phyloP scores from a whole-genome alignment of 1,140 invertebrate species.

The Diprion similis region DNA sequence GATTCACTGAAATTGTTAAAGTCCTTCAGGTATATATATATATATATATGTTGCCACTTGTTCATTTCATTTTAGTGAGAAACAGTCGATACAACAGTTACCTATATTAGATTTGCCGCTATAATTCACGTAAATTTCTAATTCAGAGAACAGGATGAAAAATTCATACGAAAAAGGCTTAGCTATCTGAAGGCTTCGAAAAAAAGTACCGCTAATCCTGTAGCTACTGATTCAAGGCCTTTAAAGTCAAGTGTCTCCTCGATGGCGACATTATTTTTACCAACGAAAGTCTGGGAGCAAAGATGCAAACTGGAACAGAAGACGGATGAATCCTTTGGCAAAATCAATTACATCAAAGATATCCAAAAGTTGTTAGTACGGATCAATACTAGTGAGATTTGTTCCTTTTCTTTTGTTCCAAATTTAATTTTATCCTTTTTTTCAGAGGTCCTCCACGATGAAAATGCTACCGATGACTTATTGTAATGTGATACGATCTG shows the following conservation, averaged over 20 bases:
- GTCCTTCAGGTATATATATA: constrained; percentile 43
- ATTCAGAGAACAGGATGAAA: constrained; percentile 47
- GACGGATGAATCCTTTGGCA: not conserved
- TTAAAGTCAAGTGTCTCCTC: not conserved
- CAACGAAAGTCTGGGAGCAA: constrained; percentile 51
- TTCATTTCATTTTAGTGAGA: not conserved
- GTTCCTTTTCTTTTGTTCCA: constrained; percentile 27
- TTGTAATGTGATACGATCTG: constrained; percentile 14
- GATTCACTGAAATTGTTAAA: constrained; percentile 29
- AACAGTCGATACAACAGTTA: no score
- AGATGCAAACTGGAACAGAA: constrained; percentile 35
- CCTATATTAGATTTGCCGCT: not conserved
- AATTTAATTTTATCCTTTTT: constrained; percentile 27
- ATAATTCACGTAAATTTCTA: not conserved
- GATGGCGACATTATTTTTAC: constrained; percentile 43
- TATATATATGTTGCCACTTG: not conserved
- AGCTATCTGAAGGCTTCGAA: not conserved
- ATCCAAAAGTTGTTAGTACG: constrained; percentile 48
- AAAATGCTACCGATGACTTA: constrained; percentile 21
- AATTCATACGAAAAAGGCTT: constrained; percentile 28
- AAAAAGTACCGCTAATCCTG: not conserved
- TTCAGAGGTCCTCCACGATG: constrained; percentile 6
- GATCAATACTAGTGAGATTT: not conserved
- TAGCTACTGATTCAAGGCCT: not conserved
- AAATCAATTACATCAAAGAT: constrained; percentile 50